Evolutionary conservation across 2,113 vertebrate species (phyloP).

Genomic region (Hepsetus odoe): DNA sequence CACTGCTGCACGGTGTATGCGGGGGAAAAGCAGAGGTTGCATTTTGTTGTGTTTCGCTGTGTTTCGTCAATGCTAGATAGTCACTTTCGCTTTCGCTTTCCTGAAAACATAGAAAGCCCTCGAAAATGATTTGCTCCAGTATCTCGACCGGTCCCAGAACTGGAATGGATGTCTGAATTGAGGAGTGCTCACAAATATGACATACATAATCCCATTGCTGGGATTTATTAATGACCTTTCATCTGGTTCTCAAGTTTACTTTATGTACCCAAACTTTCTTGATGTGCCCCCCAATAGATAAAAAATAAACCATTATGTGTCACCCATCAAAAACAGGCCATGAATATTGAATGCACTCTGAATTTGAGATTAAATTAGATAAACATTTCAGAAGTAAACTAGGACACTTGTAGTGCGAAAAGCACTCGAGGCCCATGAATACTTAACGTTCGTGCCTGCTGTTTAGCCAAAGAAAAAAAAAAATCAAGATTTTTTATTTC

Average conservation of each 20-base stretch:
- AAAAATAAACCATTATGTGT: conserved; percentile 40
- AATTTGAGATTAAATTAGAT: conserved; percentile 40
- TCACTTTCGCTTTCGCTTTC: too few species aligned
- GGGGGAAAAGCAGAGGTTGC: too few species aligned
- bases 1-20: too few species aligned
- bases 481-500: conserved; percentile 24
- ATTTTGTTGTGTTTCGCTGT: too few species aligned
- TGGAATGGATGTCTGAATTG: neutral
- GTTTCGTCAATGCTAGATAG: too few species aligned
- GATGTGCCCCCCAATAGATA: conserved; percentile 27
- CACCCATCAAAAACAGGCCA: conserved; percentile 3
- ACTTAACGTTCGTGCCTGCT: neutral
- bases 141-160: conserved; percentile 7
- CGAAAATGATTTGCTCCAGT: conserved; percentile 35
- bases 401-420: conserved; percentile 20
- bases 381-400: conserved; percentile 39
- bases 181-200: neutral
- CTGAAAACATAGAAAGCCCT: conserved; percentile 10
- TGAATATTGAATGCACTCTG: conserved; percentile 47
- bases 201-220: conserved; percentile 5
- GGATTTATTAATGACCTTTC: too few species aligned
- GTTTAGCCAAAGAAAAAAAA: neutral
- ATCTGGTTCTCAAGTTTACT: too few species aligned
- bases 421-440: neutral
- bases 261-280: neutral